Base-by-base conservation (phyloP, 2,888 invertebrate species). In the Cactoblastis cactorum region DNA sequence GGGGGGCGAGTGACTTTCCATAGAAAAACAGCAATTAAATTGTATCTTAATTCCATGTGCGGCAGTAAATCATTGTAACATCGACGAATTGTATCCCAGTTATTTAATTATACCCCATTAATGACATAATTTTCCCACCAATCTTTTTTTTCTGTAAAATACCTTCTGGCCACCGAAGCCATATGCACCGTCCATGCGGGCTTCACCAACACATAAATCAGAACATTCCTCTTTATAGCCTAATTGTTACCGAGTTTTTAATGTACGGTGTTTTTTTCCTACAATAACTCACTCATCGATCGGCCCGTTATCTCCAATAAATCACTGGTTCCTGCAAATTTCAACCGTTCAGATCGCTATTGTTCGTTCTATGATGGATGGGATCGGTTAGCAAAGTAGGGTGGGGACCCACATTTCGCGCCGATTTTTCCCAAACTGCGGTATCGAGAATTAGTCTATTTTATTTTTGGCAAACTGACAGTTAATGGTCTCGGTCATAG, bases 261-360 rank as follows among this genome's bases (percentile, higher is more conserved):
- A 59, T 14, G 4, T 34, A n/a, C n/a, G n/a, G n/a, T n/a, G n/a
- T 12, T 9, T 45, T 45, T 46, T 47, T 47, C 22, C 14, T 11
- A 12, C 46, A 39, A 51, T 51, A 51, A 28, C 47, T 51, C 39
- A 50, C 35, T 17, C 28, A 50, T 37, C 12, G 39, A 38, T 34
- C 24, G 45, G 52, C 50, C 50, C 46, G 54, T 52, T 54, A 50
- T 49, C 49, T 41, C 19, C 49, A 54, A 76, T 80, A 80, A 79
- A 83, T 81, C 78, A 81, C 67, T 54, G 66, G 58, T 71, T 43
- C 65, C 69, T 75, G 78, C 71, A 67, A 72, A 74, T 75, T 73
- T 69, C 65, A 63, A 67, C 68, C 67, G 67, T 67, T 67, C 62
- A 50, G 56, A 59, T 59, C 55, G 50, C 64, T 55, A 64, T 68